phyloP scores from a whole-genome alignment of 2,797 vertebrate species.

The Sylvia borin region DNA sequence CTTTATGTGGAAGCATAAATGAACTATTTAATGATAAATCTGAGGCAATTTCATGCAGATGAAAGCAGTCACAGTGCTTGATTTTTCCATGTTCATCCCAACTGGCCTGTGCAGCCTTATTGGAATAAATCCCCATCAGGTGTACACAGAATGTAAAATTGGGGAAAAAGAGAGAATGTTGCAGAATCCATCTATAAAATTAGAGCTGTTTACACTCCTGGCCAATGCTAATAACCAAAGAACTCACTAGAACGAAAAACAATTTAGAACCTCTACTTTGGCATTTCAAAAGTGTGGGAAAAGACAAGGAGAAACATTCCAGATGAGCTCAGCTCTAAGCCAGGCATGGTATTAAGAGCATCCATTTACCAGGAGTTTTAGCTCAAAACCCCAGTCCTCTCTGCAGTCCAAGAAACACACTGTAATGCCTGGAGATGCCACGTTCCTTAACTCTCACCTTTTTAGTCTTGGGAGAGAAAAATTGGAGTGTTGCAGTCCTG shows the following conservation, averaged over 20 bases:
- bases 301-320: neutral
- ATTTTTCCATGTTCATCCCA: neutral
- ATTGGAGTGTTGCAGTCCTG: neutral
- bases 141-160: neutral
- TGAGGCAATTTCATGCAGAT: neutral
- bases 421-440: neutral
- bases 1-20: neutral
- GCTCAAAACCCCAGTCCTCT: neutral
- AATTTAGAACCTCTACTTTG: neutral
- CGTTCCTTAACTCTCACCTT: neutral
- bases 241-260: neutral
- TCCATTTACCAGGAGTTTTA: neutral
- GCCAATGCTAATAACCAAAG: neutral
- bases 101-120: neutral
- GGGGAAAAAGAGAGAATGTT: neutral
- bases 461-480: neutral
- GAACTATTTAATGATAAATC: neutral
- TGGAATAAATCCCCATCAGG: conserved; percentile 22
- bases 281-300: neutral
- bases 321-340: conserved; percentile 26
- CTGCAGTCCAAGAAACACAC: neutral
- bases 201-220: neutral
- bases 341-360: neutral
- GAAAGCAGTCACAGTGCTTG: conserved; percentile 5
- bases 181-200: neutral